phyloP scores from a whole-genome alignment of 2,113 vertebrate genomes.

The Cololabis saira region DNA sequence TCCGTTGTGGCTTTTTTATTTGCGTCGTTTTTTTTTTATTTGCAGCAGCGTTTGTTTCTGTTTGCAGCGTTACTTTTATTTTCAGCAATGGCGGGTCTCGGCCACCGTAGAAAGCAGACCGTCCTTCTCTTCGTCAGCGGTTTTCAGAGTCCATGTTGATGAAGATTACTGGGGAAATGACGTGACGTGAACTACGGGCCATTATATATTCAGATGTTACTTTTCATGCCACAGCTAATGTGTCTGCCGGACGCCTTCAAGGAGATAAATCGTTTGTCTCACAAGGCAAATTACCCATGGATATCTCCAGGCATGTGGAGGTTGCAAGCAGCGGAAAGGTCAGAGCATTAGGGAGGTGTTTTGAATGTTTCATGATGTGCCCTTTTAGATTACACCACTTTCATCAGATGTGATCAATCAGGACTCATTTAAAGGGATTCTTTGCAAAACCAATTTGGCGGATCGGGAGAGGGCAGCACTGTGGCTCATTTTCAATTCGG shows the following conservation, averaged over 20 bases:
- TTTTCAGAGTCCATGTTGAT: constrained; percentile 20
- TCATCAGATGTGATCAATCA: constrained; percentile 55
- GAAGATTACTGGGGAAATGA: constrained; percentile 22
- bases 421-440: constrained; percentile 29
- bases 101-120: constrained; percentile 1
- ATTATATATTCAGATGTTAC: constrained; percentile 56
- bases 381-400: constrained; percentile 57
- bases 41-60: too few relatives aligned
- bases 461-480: constrained; percentile 14
- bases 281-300: constrained; percentile 59
- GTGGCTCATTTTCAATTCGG: constrained; percentile 6
- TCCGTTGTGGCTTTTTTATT: too few relatives aligned
- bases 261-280: constrained; percentile 66
- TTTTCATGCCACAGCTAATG: constrained; percentile 52
- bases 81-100: too few relatives aligned
- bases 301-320: constrained; percentile 62
- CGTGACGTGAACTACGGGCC: constrained; percentile 40
- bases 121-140: background rate
- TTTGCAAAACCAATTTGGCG: constrained; percentile 6
- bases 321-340: constrained; percentile 70
- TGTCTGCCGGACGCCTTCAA: constrained; percentile 51
- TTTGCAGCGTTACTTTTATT: too few relatives aligned
- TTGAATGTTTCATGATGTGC: constrained; percentile 70
- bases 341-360: constrained; percentile 51
- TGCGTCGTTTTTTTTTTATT: too few relatives aligned